A percentile compares a stretch with the other conserved stretches of the same genome.
phyloP scores from a whole-genome alignment of 2,888 invertebrate genomes.

The Melanophora roralis region DNA sequence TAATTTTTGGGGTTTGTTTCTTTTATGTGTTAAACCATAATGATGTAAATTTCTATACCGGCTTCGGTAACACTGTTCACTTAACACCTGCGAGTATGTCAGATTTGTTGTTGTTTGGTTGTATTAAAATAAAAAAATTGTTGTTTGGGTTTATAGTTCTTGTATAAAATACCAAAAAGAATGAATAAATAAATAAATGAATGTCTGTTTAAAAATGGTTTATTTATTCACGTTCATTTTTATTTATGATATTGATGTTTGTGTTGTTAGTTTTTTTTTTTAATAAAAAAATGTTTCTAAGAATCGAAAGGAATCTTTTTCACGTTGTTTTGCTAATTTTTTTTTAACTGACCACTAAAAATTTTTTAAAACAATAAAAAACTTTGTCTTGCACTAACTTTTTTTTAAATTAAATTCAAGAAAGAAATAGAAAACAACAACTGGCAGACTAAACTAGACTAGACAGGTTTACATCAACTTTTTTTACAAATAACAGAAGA shows the following conservation, averaged over 20 bases:
- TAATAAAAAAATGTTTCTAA: slow-evolving; percentile 20
- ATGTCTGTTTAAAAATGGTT: background rate
- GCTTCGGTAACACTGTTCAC: no score
- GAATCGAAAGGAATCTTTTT: background rate
- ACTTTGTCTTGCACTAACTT: background rate
- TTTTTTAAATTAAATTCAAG: background rate
- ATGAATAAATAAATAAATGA: no score
- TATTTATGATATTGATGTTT: background rate
- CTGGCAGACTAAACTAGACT: no score
- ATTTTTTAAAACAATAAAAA: background rate
- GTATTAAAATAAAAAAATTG: no score
- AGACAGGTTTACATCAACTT: slow-evolving; percentile 9
- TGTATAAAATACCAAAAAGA: no score
- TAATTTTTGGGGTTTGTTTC: no score
- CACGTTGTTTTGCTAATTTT: background rate
- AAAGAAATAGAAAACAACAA: background rate
- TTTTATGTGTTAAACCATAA: no score
- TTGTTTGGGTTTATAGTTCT: no score
- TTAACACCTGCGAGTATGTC: no score
- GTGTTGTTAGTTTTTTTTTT: slow-evolving; percentile 11
- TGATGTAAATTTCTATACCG: no score
- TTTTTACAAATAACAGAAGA: background rate
- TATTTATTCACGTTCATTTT: background rate
- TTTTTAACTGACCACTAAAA: background rate
- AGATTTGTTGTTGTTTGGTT: no score